These are phyloP conservation scores for Diprion similis DNA, from an alignment of 1,140 invertebrate species.

Conservation along the genomic window DNA sequence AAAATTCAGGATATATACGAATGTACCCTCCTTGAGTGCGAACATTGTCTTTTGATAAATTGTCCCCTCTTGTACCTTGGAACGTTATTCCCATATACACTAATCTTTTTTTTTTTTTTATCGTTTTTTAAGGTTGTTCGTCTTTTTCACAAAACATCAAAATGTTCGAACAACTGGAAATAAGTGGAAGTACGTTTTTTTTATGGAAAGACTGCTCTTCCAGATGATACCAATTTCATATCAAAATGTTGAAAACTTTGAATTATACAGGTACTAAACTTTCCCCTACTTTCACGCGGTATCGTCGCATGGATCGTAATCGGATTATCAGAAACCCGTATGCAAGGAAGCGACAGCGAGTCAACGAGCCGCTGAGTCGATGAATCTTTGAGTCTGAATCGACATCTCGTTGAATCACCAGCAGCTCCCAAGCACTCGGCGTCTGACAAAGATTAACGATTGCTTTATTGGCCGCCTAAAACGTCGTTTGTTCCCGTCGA, in stretches of 20 bases:
- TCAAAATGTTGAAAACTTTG: not conserved
- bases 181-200: not conserved
- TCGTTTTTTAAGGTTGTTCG: too few species aligned
- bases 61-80: too few species aligned
- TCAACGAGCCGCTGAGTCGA: not conserved
- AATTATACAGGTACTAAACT: not conserved
- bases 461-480: not conserved
- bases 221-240: not conserved
- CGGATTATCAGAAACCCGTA: not conserved
- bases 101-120: too few species aligned
- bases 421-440: not conserved
- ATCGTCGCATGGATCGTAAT: not conserved
- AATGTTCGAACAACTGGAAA: not conserved
- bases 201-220: not conserved
- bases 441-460: constrained; percentile 3
- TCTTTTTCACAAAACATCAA: not conserved
- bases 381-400: not conserved
- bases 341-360: too few species aligned
- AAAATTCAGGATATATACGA: too few species aligned
- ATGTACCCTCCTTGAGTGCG: too few species aligned
- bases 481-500: not conserved
- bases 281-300: not conserved
- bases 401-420: not conserved
- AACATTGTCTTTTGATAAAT: too few species aligned
- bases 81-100: too few species aligned